Base-by-base conservation (phyloP, 2,797 vertebrate genomes). In the Lepus townsendii region DNA sequence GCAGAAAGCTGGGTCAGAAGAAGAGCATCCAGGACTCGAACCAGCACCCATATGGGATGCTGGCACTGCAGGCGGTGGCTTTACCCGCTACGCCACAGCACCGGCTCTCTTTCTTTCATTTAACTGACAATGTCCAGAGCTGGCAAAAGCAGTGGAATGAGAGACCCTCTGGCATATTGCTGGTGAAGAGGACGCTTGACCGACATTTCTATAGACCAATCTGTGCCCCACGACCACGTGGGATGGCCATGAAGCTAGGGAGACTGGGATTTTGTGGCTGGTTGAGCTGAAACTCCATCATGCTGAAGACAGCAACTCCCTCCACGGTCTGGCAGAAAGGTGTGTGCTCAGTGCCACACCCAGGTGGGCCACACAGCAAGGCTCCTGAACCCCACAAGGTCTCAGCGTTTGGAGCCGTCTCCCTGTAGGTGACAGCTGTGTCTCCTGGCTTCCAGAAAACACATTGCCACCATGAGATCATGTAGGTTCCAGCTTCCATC, bases 101-200 rank as follows among this genome's bases (percentile, higher is more conserved):
- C 42, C 1, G 42, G 42, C 17, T 57, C 54, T 57, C 54, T 24
- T 62, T 62, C 54, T 69, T 60, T n/a, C 20, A 62, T 63, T 57
- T 63, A 30, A 38, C 42, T 35, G 16, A 72, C 10, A 66, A n/a
- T 63, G 17, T 35, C 65, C n/a, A 66, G 38, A 71, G 77, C 22
- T 68, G 62, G 57, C 5, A 54, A 42, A 87, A 73, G 27, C 38
- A 91, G 65, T 38, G 68, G 57, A 84, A 72, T 95, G 54, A 69
- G 5, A 50, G 17, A 60, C 38, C 42, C 16, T 52, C 27, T 4
- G 8, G 54, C 7, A 60, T 47, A n/a, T 0, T 32, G 78, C 69
- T 27, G 3, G 5, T 10, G 57, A 90, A 83, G 32, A 47, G 7
- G 76, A 73, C 20, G 16, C 19, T 30, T 26, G 24, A 78, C 30